Base-by-base conservation (phyloP, 2,113 vertebrate genomes). In the Ailurus styani region DNA sequence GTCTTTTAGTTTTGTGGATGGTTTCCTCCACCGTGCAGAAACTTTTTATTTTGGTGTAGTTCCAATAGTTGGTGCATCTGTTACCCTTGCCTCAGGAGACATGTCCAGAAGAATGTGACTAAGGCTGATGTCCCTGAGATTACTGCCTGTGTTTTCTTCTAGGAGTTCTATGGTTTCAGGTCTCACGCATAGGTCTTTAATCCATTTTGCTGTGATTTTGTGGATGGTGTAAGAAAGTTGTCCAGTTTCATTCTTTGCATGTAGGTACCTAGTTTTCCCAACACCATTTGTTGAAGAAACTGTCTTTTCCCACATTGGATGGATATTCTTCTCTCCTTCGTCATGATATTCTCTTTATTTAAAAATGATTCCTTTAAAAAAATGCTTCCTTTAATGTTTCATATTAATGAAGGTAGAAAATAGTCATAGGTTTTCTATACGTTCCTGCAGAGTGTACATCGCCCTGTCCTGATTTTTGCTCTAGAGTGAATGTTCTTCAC, bases 301-400 rank as follows among this genome's bases (percentile, higher is more conserved):
- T 45, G 40, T 75, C 25, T 45, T 73, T 27, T 15, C 12, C 40
- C 40, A 6, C 72, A 75, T 27, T 75, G 25, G 25, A 29, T 75
- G 40, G 13, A 45, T 75, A 75, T 75, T 45, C 37, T 70, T 70
- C 12, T 7, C n/a, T 45, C 70, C 70, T 73, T 37, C 21, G 12
- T 45, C 23, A 45, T 73, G 70, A 45, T 75, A 27, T 2, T 27
- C 40, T 73, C 42, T 92, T 89, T 75, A 40, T 68, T 89, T 94
- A 66, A 91, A 91, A 45, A 73, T 29, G 72, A 25, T 73, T 73
- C 40, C 40, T 73, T 42, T 31, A 31, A 64, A 40, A 94, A 81
- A 95, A 75, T 40, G 9, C 31, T 85, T 68, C 55, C 84, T 75
- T 45, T 47, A 68, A 18, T 55, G 15, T 34, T 90, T 89, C 54